phyloP scores from a whole-genome alignment of 2,113 vertebrate genomes.

The Odontesthes bonariensis region DNA sequence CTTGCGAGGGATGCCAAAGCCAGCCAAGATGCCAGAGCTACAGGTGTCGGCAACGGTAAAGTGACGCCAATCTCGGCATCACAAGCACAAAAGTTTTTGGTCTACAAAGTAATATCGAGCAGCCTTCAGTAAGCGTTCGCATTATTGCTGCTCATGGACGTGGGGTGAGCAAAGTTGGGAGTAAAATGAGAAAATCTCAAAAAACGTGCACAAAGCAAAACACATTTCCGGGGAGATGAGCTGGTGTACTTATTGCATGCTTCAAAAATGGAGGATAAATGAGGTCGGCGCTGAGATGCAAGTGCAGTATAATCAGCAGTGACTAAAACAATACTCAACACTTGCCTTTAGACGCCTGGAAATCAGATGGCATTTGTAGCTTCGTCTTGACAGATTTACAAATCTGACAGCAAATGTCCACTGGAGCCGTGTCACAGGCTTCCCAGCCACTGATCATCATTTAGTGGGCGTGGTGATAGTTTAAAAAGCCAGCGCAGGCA shows the following conservation, averaged over 20 bases:
- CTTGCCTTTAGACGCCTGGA: conserved; percentile 20
- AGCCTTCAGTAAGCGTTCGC: too few relatives aligned
- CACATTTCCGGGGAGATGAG: conserved; percentile 1
- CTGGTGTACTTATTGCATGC: not conserved
- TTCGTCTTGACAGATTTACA: conserved; percentile 12
- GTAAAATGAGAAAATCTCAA: not conserved
- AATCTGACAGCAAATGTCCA: conserved; percentile 16
- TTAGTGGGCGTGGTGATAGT: not conserved
- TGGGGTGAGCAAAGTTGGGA: not conserved
- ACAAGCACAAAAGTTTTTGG: not conserved
- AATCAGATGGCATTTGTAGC: conserved; percentile 38
- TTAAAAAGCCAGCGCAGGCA: too few relatives aligned
- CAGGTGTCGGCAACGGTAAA: conserved; percentile 83
- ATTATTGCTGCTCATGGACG: too few relatives aligned
- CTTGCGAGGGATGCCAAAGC: conserved; percentile 93
- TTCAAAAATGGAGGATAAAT: conserved; percentile 46
- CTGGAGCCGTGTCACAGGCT: conserved; percentile 1
- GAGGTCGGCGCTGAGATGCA: conserved; percentile 49
- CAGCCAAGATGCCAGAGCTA: conserved; percentile 79
- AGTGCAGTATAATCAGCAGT: conserved; percentile 38
- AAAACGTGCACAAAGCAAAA: not conserved
- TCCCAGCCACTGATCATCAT: conserved; percentile 2
- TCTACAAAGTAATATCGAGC: not conserved
- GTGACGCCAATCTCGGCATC: not conserved
- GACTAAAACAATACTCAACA: conserved; percentile 34